Percentiles rank a stretch among this genome's conserved stretches.
phyloP scores from a whole-genome alignment of 2,888 invertebrate genomes.

The Cabera pusaria region DNA sequence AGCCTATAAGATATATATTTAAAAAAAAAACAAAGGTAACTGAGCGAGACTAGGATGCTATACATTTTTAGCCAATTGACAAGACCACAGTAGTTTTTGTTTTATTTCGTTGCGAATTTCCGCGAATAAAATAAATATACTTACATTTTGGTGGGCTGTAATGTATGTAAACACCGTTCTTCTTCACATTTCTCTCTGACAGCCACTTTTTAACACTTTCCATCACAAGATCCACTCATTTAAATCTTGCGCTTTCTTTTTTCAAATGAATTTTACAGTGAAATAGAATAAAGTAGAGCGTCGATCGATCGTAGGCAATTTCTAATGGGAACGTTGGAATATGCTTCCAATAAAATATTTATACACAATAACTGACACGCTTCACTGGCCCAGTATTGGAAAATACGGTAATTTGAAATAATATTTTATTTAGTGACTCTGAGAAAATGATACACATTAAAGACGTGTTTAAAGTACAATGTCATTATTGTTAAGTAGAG shows the following conservation, averaged over 20 bases:
- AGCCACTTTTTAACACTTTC: constrained; percentile 65
- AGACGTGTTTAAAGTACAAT: too few relatives aligned
- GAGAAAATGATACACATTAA: too few relatives aligned
- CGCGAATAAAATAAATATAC: constrained; percentile 41
- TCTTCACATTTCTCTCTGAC: constrained; percentile 52
- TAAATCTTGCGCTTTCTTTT: not conserved
- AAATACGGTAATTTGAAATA: constrained; percentile 2
- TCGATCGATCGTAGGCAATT: constrained; percentile 9
- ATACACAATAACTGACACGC: constrained; percentile 51
- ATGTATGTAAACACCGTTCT: constrained; percentile 84
- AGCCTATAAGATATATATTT: too few relatives aligned
- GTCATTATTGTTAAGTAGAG: too few relatives aligned
- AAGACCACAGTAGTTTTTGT: too few relatives aligned
- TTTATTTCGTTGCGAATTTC: too few relatives aligned
- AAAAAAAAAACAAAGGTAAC: too few relatives aligned
- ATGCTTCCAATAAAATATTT: constrained; percentile 63
- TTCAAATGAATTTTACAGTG: too few relatives aligned
- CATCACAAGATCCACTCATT: constrained; percentile 38
- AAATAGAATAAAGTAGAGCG: too few relatives aligned
- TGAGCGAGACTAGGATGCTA: too few relatives aligned
- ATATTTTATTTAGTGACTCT: too few relatives aligned
- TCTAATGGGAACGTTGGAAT: constrained; percentile 41
- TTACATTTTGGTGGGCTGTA: constrained; percentile 86
- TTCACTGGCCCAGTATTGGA: constrained; percentile 31
- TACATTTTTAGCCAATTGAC: too few relatives aligned